Evolutionary conservation across 2,888 invertebrate species (phyloP), one percentile per base, ranked within the genome.

Genomic region (Acronicta alni): DNA sequence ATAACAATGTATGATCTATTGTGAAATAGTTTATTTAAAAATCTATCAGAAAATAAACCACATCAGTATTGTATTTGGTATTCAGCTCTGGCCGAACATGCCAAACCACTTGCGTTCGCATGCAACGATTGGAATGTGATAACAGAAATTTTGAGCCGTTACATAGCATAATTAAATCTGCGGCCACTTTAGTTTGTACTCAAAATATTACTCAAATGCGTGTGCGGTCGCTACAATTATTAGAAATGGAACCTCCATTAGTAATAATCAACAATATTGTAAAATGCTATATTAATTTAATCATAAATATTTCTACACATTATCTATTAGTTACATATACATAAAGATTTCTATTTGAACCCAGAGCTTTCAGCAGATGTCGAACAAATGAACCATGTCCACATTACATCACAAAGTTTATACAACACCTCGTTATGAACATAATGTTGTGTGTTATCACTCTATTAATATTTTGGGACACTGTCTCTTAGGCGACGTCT

Each of bases 401-500:
- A 81, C 81, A 75, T 80, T 82, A 80, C 76, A 82, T 80, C 83
- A 85, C 84, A 79, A 78, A 77, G 73, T 77, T 78, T 81, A 69
- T 81, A 84, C 82, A 84, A 80, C 67, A 65, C 64, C 35, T 66
- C 61, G 32, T 75, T 59, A 61, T 61, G 37, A 67, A 66, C 52
- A 57, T 32, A 38, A 45, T 46, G 48, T 49, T 37, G 53, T 64
- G 47, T 56, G 55, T 62, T 75, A 83, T 90, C 89, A 91, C 81
- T 92, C 89, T 83, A 87, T 88, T 74, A 87, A 61, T 72, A 86
- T 85, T 32, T 91, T 83, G 26, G 90, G 89, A 79, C 93, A 92
- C 84, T 87, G 93, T 91, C 93, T 89, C 83, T 94, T 94, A 30
- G 91, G 87, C n/a, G 90, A 85, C 0, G 86, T 87, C 62, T 89